These are phyloP conservation scores for Enteromius argenteus DNA, from an alignment of 2,797 vertebrate species.

Conservation along the genomic window DNA sequence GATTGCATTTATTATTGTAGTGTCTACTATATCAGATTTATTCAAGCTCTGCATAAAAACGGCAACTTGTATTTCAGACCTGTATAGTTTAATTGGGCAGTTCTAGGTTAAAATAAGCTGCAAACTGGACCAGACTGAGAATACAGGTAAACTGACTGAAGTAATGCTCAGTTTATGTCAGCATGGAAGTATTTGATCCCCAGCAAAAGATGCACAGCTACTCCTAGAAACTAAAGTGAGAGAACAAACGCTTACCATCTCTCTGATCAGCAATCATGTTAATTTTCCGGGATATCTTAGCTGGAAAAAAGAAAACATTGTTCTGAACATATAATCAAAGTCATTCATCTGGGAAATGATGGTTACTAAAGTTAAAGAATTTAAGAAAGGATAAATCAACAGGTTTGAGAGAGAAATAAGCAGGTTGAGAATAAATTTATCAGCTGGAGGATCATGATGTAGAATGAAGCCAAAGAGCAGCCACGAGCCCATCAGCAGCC, in stretches of 20 bases:
- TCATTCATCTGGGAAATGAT: slow-evolving; percentile 28
- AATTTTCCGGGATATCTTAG: slow-evolving; percentile 99
- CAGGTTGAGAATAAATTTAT: background rate
- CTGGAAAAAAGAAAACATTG: slow-evolving; percentile 82
- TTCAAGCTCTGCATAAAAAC: background rate
- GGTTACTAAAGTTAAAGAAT: slow-evolving; percentile 4
- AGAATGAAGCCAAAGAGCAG: slow-evolving; percentile 31
- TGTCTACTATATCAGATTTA: background rate
- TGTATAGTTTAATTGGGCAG: too few relatives aligned
- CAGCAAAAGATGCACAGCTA: slow-evolving; percentile 58
- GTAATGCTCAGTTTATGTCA: background rate
- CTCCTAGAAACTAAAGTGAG: slow-evolving; percentile 58
- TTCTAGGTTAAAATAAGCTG: background rate
- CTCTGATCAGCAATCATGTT: slow-evolving; percentile 94
- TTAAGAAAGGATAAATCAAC: slow-evolving; percentile 5
- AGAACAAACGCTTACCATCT: slow-evolving; percentile 88
- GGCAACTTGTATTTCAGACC: background rate
- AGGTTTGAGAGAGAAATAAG: slow-evolving; percentile 31
- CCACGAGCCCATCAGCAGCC: slow-evolving; percentile 38
- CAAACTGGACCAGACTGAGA: background rate
- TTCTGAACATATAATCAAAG: slow-evolving; percentile 64
- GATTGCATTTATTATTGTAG: background rate
- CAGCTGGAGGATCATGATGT: slow-evolving; percentile 19
- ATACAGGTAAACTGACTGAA: background rate
- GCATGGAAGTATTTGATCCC: slow-evolving; percentile 27